These are phyloP conservation scores for Cottus gobio DNA, from an alignment of 2,113 vertebrate species.

Conservation along the genomic window DNA sequence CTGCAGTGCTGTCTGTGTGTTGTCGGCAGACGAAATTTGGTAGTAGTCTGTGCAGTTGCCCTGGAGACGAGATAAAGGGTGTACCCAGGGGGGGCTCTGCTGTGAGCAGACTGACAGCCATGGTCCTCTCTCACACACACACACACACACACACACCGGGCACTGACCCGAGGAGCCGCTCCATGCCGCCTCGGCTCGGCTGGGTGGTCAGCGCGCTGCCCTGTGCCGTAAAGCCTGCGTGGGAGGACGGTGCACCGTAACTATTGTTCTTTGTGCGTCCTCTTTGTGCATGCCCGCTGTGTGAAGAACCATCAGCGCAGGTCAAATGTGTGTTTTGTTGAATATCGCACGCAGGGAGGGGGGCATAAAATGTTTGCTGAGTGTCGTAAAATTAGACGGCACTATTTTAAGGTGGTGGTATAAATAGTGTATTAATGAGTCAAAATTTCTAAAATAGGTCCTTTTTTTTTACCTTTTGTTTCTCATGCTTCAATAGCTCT, in stretches of 20 bases:
- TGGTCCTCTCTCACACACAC: conserved; percentile 24
- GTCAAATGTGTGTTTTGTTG: not conserved
- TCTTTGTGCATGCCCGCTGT: not conserved
- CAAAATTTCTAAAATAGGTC: not conserved
- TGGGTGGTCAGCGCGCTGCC: conserved; percentile 41
- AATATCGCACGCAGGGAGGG: not conserved
- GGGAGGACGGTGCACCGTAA: not conserved
- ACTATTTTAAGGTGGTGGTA: conserved; percentile 15
- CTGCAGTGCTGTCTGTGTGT: conserved; percentile 60
- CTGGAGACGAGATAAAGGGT: conserved; percentile 72
- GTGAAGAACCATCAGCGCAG: conserved; percentile 29
- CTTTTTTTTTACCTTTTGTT: not conserved
- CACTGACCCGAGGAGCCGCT: conserved; percentile 39
- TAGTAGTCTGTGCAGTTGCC: conserved; percentile 64
- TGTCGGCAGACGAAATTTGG: conserved; percentile 62
- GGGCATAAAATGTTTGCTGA: conserved; percentile 19
- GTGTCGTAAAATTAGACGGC: conserved; percentile 17
- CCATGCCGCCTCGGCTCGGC: conserved; percentile 30
- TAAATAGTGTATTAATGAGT: conserved; percentile 16
- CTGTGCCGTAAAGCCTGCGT: conserved; percentile 48
- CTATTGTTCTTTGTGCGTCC: conserved; percentile 11
- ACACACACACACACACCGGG: conserved; percentile 33
- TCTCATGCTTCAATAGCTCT: not conserved
- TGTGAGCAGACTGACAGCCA: conserved; percentile 61
- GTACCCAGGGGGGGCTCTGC: conserved; percentile 53